These are phyloP conservation scores for Motacilla alba DNA, from an alignment of 2,113 vertebrate species.

Conservation along the genomic window DNA sequence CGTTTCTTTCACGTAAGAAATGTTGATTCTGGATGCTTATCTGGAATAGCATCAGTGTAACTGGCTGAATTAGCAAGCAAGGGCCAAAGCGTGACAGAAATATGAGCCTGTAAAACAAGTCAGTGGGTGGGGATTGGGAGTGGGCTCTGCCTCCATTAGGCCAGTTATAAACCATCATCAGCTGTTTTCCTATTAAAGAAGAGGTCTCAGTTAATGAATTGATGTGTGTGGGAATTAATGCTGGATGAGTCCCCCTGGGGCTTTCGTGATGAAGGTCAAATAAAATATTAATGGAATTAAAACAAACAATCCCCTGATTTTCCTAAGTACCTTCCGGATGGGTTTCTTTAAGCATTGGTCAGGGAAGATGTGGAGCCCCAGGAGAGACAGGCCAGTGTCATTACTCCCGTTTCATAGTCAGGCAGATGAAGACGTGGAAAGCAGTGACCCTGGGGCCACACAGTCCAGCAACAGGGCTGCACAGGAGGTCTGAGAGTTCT, in stretches of 20 bases:
- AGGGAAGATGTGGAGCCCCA: not conserved
- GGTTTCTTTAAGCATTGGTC: not conserved
- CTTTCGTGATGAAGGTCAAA: constrained; percentile 31
- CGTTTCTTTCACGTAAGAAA: not conserved
- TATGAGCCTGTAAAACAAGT: not conserved
- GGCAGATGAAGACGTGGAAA: not conserved
- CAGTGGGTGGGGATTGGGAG: not conserved
- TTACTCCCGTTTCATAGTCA: not conserved
- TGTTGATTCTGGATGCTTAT: not conserved
- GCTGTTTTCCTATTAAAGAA: constrained; percentile 29
- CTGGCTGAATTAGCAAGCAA: not conserved
- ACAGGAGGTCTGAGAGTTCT: not conserved
- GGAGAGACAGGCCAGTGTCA: not conserved
- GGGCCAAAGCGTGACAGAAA: not conserved
- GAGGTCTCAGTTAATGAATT: constrained; percentile 51
- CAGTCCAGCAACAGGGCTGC: not conserved
- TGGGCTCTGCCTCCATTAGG: not conserved
- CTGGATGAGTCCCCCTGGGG: constrained; percentile 13
- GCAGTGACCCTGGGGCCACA: not conserved
- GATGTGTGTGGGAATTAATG: constrained; percentile 30
- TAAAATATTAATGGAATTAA: constrained; percentile 65
- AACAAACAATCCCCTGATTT: constrained; percentile 23
- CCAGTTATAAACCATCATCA: not conserved
- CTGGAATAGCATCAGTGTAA: not conserved
- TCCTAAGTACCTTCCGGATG: not conserved